phyloP scores from a whole-genome alignment of 2,113 vertebrate genomes.

The Felis chaus region DNA sequence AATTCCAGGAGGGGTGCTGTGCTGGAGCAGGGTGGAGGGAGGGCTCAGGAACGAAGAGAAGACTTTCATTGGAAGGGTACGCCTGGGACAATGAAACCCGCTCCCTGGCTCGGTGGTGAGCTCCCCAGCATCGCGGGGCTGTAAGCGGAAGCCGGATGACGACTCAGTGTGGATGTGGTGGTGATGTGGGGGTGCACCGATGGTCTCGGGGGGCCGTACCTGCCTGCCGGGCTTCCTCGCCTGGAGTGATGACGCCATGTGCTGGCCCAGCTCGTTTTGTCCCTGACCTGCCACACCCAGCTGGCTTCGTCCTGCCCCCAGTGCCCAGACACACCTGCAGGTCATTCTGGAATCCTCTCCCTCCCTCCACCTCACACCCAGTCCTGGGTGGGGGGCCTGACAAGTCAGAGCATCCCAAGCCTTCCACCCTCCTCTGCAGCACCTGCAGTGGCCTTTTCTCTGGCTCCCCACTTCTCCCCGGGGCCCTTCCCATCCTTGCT shows the following conservation, averaged over 20 bases:
- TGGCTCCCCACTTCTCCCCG: not conserved
- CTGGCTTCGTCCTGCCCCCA: not conserved
- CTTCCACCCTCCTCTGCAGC: fast-evolving
- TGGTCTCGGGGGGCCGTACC: not conserved
- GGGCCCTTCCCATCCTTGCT: not conserved
- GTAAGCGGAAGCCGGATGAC: not conserved
- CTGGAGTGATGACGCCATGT: no score
- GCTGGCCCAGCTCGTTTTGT: not conserved
- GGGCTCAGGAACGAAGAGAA: no score
- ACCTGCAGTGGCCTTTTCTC: fast-evolving
- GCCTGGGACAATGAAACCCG: not conserved
- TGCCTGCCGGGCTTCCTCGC: not conserved
- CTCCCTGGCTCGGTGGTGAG: not conserved
- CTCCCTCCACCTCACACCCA: no score
- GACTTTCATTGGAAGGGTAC: no score
- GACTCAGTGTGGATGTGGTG: fast-evolving
- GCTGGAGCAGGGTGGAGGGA: not conserved
- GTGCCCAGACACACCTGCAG: no score
- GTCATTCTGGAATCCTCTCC: not conserved
- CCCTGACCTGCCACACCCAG: not conserved
- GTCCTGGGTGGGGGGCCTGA: not conserved
- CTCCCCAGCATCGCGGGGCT: fast-evolving
- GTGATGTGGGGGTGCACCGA: fast-evolving
- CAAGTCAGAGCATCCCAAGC: fast-evolving
- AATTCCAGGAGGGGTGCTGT: not conserved